These are phyloP conservation scores for Lophius americanus DNA, from an alignment of 2,797 vertebrate species.

Conservation along the genomic window DNA sequence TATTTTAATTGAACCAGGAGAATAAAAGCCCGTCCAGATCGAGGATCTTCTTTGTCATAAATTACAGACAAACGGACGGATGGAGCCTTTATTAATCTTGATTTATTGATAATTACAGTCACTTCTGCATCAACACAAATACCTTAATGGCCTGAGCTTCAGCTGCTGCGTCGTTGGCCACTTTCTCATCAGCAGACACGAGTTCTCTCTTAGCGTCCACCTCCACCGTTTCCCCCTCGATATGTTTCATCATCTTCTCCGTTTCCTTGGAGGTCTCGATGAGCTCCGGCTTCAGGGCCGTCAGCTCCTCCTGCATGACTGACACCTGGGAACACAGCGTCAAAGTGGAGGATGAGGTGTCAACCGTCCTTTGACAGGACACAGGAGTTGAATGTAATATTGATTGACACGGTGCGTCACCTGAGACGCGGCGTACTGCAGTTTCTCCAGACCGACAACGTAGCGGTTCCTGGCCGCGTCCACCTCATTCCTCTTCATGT, in stretches of 20 bases:
- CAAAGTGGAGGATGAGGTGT: not conserved
- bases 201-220: constrained; percentile 91
- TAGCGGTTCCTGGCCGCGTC: constrained; percentile 87
- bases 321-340: constrained; percentile 81
- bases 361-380: too few relatives aligned
- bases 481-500: constrained; percentile 87
- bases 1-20: too few relatives aligned
- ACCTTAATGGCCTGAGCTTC: constrained; percentile 91
- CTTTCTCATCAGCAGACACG: constrained; percentile 90
- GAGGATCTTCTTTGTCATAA: too few relatives aligned
- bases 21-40: too few relatives aligned
- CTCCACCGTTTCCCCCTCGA: constrained; percentile 88
- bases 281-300: constrained; percentile 90
- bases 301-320: constrained; percentile 92
- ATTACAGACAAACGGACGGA: too few relatives aligned
- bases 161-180: constrained; percentile 90
- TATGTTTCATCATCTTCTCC: constrained; percentile 90
- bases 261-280: constrained; percentile 91
- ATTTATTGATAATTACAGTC: too few relatives aligned
- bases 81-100: too few relatives aligned
- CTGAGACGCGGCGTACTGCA: constrained; percentile 92
- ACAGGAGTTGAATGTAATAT: not conserved
- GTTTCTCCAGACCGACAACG: constrained; percentile 88
- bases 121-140: constrained; percentile 3
- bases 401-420: constrained; percentile 67